phyloP scores from a whole-genome alignment of 2,888 invertebrate genomes.

The Ectobius pallidus region DNA sequence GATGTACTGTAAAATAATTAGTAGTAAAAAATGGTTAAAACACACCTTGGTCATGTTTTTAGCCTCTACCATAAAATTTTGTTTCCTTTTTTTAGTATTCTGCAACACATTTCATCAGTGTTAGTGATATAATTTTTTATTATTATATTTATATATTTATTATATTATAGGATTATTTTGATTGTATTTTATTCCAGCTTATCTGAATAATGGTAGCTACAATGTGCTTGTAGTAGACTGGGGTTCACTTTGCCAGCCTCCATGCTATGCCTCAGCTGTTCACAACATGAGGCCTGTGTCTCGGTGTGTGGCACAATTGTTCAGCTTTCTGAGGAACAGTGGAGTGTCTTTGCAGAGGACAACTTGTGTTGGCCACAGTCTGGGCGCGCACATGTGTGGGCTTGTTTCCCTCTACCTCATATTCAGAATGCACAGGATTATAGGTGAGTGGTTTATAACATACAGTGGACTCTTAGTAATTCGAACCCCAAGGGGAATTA shows the following conservation, averaged over 20 bases:
- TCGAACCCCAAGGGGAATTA: too few relatives aligned
- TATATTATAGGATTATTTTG: too few relatives aligned
- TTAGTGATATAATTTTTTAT: too few relatives aligned
- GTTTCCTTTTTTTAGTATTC: too few relatives aligned
- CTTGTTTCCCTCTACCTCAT: slow-evolving; percentile 73
- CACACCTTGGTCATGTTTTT: too few relatives aligned
- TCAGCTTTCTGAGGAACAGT: slow-evolving; percentile 66
- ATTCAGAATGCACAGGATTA: slow-evolving; percentile 74
- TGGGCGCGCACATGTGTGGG: slow-evolving; percentile 79
- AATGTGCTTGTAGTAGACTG: slow-evolving; percentile 80
- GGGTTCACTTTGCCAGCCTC: slow-evolving; percentile 72
- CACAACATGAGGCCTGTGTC: slow-evolving; percentile 76
- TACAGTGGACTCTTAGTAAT: neutral
- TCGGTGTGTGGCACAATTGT: slow-evolving; percentile 69
- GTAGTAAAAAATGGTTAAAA: too few relatives aligned
- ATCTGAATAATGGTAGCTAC: slow-evolving; percentile 73
- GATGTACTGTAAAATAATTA: too few relatives aligned
- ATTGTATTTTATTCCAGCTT: too few relatives aligned
- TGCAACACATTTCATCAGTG: too few relatives aligned
- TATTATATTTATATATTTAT: too few relatives aligned
- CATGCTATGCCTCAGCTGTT: slow-evolving; percentile 77
- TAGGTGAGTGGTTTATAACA: slow-evolving; percentile 63
- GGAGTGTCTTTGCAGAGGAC: slow-evolving; percentile 65
- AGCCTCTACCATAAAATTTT: too few relatives aligned
- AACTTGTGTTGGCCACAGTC: slow-evolving; percentile 74